These are phyloP conservation scores for Cherax quadricarinatus DNA, from an alignment of 1,140 invertebrate genomes.

Conservation along the genomic window DNA sequence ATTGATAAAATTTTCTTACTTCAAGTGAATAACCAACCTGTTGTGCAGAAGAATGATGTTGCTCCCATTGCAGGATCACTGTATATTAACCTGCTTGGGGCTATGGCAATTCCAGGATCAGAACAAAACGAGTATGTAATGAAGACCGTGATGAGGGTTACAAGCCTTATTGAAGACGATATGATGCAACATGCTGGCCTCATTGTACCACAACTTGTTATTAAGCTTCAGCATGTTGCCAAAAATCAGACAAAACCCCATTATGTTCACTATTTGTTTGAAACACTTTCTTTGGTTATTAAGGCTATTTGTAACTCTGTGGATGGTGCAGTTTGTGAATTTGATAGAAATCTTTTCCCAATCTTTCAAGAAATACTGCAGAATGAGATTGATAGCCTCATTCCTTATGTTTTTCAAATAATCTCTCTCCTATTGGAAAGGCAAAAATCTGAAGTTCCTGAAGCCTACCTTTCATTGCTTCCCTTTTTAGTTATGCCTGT, in stretches of 20 bases:
- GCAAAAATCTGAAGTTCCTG: slow-evolving; percentile 82
- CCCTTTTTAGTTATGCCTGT: slow-evolving; percentile 90
- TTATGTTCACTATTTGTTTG: slow-evolving; percentile 98
- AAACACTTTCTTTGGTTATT: slow-evolving; percentile 92
- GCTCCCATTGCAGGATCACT: slow-evolving; percentile 82
- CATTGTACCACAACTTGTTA: slow-evolving; percentile 89
- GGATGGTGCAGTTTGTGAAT: slow-evolving; percentile 87
- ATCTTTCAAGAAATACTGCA: slow-evolving; percentile 95
- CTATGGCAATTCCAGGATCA: slow-evolving; percentile 84
- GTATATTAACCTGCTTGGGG: slow-evolving; percentile 85
- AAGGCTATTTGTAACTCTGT: slow-evolving; percentile 91
- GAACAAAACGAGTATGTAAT: slow-evolving; percentile 98
- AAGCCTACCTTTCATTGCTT: slow-evolving; percentile 92
- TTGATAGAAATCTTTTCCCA: slow-evolving; percentile 94
- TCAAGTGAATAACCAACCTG: slow-evolving; percentile 79
- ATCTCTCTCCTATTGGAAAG: slow-evolving; percentile 93
- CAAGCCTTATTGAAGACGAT: slow-evolving; percentile 87
- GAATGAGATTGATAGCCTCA: slow-evolving; percentile 89
- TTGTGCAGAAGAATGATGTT: slow-evolving; percentile 82
- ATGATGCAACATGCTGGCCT: slow-evolving; percentile 88
- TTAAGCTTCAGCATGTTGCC: slow-evolving; percentile 89
- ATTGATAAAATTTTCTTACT: slow-evolving; percentile 93
- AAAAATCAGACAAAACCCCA: slow-evolving; percentile 97
- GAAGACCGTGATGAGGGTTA: slow-evolving; percentile 96
- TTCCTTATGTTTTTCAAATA: slow-evolving; percentile 83